phyloP scores from a whole-genome alignment of 2,797 vertebrate genomes.

The Diglossa cyanea region DNA sequence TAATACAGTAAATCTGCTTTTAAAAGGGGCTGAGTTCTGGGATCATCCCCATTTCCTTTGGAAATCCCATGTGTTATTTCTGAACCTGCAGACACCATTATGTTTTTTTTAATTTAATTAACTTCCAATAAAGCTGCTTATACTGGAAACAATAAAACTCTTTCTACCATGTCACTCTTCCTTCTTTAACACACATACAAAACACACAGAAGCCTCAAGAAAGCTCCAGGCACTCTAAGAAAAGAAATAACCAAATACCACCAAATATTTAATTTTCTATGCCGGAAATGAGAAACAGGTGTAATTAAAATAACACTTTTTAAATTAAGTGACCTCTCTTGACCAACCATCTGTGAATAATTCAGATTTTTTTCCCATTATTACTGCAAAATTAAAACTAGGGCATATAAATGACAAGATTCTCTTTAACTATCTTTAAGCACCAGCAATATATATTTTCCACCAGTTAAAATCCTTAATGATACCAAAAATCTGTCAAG shows the following conservation, averaged over 20 bases:
- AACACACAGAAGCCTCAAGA: slow-evolving; percentile 54
- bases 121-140: slow-evolving; percentile 54
- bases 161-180: slow-evolving; percentile 25
- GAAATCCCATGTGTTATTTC: slow-evolving; percentile 28
- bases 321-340: slow-evolving; percentile 85
- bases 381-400: slow-evolving; percentile 82
- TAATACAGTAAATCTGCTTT: neutral
- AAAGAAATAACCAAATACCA: slow-evolving; percentile 76
- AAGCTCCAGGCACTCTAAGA: slow-evolving; percentile 66
- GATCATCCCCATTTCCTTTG: neutral
- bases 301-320: slow-evolving; percentile 84
- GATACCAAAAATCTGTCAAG: slow-evolving; percentile 83
- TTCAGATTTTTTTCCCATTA: slow-evolving; percentile 78
- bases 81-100: slow-evolving; percentile 43
- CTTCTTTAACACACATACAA: slow-evolving; percentile 28
- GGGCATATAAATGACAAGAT: slow-evolving; percentile 79
- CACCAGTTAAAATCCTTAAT: slow-evolving; percentile 85
- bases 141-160: slow-evolving; percentile 51
- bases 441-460: slow-evolving; percentile 83
- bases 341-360: slow-evolving; percentile 84
- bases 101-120: slow-evolving; percentile 62
- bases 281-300: slow-evolving; percentile 81
- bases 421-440: slow-evolving; percentile 83
- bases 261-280: slow-evolving; percentile 81
- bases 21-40: neutral